phyloP scores from a whole-genome alignment of 2,113 vertebrate species.

The Riparia riparia region DNA sequence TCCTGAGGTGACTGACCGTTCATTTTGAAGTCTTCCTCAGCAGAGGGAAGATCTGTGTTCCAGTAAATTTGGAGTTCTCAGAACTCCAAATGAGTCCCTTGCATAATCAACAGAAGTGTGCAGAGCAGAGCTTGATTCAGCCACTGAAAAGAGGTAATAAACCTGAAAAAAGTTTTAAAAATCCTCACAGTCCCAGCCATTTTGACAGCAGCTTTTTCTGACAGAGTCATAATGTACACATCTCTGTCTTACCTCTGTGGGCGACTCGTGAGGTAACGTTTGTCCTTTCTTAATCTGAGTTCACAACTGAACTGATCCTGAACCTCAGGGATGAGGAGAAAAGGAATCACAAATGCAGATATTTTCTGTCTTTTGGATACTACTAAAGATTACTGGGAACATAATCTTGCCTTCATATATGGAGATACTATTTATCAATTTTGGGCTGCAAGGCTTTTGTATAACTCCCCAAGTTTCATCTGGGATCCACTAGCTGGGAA shows the following conservation, averaged over 20 bases:
- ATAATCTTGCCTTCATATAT: neutral
- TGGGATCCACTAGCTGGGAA: neutral
- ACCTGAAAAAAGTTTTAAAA: neutral
- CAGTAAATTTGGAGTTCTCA: neutral
- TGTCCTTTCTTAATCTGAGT: neutral
- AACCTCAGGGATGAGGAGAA: neutral
- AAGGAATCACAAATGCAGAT: neutral
- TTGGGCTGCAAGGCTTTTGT: neutral
- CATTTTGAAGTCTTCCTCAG: neutral
- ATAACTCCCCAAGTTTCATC: neutral
- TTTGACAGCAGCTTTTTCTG: constrained; percentile 1
- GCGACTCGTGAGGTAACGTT: rapidly evolving
- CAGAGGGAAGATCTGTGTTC: neutral
- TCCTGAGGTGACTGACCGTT: neutral
- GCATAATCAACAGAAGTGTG: neutral
- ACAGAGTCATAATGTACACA: neutral
- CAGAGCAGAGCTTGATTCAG: neutral
- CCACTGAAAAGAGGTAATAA: constrained; percentile 22
- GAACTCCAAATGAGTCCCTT: neutral
- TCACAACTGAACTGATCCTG: neutral
- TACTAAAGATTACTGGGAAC: neutral
- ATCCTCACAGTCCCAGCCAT: neutral
- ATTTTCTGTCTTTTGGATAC: neutral
- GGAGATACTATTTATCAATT: neutral
- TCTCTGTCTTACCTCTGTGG: neutral